These are phyloP conservation scores for Drosophila fuyamai DNA, from an alignment of 1,140 invertebrate species.

Conservation along the genomic window DNA sequence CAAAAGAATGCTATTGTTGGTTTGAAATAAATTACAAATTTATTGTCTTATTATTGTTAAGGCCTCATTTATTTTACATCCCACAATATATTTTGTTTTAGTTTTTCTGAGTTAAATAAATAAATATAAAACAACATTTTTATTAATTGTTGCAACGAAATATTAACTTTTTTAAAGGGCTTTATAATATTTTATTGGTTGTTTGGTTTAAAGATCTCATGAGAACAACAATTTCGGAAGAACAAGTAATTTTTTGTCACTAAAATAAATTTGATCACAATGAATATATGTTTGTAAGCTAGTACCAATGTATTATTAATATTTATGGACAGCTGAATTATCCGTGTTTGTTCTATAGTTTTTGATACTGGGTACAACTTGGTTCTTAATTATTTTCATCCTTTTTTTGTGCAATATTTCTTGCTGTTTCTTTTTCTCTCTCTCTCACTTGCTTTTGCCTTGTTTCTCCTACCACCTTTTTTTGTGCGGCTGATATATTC, in stretches of 20 bases:
- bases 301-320: neutral
- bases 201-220: neutral
- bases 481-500: conserved; percentile 7
- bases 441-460: neutral
- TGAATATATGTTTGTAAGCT: too few species aligned
- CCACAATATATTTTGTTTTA: too few species aligned
- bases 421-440: conserved; percentile 20
- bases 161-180: too few species aligned
- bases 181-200: too few species aligned
- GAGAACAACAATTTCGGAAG: neutral
- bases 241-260: too few species aligned
- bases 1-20: too few species aligned
- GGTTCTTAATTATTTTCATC: neutral
- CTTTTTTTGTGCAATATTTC: neutral
- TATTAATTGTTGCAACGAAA: too few species aligned
- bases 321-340: conserved; percentile 9
- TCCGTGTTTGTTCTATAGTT: neutral
- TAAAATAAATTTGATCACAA: neutral
- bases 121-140: too few species aligned
- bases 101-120: too few species aligned
- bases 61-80: too few species aligned
- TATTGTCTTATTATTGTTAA: too few species aligned
- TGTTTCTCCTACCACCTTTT: neutral
- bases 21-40: too few species aligned
- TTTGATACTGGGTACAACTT: conserved; percentile 1